phyloP scores from a whole-genome alignment of 2,797 vertebrate species.

The Gymnoscopelus braueri region DNA sequence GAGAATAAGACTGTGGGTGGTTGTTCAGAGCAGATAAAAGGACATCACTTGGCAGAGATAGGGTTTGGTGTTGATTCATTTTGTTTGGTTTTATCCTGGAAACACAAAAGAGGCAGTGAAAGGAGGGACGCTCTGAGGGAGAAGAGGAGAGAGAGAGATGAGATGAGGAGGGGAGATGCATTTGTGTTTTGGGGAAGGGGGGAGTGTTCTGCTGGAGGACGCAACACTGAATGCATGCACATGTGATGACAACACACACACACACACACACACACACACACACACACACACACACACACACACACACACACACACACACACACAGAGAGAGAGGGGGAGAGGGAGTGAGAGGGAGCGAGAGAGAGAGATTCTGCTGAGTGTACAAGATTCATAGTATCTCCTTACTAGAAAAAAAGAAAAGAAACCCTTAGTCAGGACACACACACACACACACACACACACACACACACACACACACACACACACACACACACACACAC shows the following conservation, averaged over 20 bases:
- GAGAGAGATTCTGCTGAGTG: conserved; percentile 67
- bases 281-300: not conserved
- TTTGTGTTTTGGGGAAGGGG: conserved; percentile 7
- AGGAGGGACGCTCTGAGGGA: not conserved
- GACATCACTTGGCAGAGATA: conserved; percentile 22
- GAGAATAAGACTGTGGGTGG: conserved; percentile 22
- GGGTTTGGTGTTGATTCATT: not conserved
- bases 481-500: conserved; percentile 38
- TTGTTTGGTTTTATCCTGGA: conserved; percentile 16
- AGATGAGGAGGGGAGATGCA: conserved; percentile 16
- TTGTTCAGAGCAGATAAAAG: conserved; percentile 48
- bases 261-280: conserved; percentile 9
- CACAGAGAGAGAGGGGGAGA: conserved; percentile 17
- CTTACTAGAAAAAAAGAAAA: conserved; percentile 77
- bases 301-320: conserved; percentile 18
- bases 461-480: conserved; percentile 19
- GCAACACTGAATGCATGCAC: conserved; percentile 26
- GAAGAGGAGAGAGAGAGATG: conserved; percentile 11
- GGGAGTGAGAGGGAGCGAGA: conserved; percentile 7
- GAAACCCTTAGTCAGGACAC: conserved; percentile 80
- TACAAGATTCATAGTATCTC: conserved; percentile 67
- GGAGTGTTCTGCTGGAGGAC: conserved; percentile 40
- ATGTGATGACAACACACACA: conserved; percentile 4
- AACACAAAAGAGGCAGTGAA: conserved; percentile 38
- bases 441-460: conserved; percentile 41